A percentile compares a stretch with the other conserved stretches of the same genome.
phyloP scores from a whole-genome alignment of 2,888 invertebrate genomes.

The Heteropelma amictum region DNA sequence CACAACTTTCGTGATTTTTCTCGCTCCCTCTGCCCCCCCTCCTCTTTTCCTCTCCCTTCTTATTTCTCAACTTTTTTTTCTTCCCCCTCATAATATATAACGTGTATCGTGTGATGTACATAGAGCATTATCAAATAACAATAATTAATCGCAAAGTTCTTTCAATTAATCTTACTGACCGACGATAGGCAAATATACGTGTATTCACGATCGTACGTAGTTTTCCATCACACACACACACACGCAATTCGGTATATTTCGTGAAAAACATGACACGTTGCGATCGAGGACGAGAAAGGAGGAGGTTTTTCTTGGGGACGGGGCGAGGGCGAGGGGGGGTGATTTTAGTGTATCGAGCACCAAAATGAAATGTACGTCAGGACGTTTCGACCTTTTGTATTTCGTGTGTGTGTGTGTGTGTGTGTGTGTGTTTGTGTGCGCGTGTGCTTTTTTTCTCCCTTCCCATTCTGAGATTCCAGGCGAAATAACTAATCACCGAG shows the following conservation, averaged over 20 bases:
- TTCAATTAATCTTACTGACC: conserved; percentile 66
- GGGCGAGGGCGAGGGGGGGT: conserved; percentile 33
- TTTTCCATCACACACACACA: not conserved
- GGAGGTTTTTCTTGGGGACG: not conserved
- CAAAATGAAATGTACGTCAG: conserved; percentile 70
- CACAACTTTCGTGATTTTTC: conserved; percentile 49
- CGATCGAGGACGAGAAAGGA: conserved; percentile 35
- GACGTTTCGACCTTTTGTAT: conserved; percentile 34
- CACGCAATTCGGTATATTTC: too few species aligned
- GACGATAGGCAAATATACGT: conserved; percentile 67
- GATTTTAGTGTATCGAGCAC: conserved; percentile 76
- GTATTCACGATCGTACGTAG: conserved; percentile 65
- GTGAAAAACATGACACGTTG: conserved; percentile 57
- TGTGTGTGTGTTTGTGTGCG: conserved; percentile 19
- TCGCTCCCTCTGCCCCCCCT: not conserved
- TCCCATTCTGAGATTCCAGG: too few species aligned
- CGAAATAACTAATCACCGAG: too few species aligned
- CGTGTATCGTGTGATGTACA: conserved; percentile 67
- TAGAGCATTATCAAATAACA: conserved; percentile 72
- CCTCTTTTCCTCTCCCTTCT: not conserved
- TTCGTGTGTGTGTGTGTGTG: conserved; percentile 11
- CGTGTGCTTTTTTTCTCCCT: too few species aligned
- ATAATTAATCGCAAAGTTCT: conserved; percentile 70
- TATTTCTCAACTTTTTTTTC: not conserved
- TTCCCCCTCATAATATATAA: conserved; percentile 2